phyloP scores from a whole-genome alignment of 92 coral and sea anemone species.

The Pocillopora grandis region DNA sequence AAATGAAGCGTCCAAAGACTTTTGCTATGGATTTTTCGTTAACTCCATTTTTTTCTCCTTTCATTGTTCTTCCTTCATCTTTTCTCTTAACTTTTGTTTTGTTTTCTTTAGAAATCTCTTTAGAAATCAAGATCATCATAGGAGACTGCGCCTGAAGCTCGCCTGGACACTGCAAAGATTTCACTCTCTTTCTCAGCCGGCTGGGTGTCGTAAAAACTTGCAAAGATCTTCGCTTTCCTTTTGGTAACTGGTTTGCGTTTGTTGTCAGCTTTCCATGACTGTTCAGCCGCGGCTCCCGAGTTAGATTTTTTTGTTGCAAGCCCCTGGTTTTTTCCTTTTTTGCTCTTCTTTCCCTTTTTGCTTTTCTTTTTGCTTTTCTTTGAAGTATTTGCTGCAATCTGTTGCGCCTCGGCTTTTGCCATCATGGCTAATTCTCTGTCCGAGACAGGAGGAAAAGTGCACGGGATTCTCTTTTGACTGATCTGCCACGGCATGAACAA shows the following conservation, averaged over 20 bases:
- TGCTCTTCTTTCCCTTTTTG: constrained; percentile 48
- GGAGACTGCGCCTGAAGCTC: constrained; percentile 38
- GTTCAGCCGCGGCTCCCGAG: not conserved
- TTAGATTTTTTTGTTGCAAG: not conserved
- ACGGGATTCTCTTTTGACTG: constrained; percentile 60
- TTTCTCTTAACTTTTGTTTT: too few species aligned
- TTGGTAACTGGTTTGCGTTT: constrained; percentile 14
- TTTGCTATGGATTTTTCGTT: too few species aligned
- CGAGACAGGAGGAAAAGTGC: constrained; percentile 85
- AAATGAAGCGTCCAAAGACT: too few species aligned
- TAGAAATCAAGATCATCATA: constrained; percentile 59
- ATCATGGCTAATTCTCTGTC: constrained; percentile 50
- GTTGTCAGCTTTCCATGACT: not conserved
- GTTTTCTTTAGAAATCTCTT: constrained; percentile 25
- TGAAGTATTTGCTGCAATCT: constrained; percentile 7
- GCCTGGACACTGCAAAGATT: constrained; percentile 40
- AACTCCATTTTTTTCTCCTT: too few species aligned
- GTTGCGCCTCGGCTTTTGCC: constrained; percentile 25
- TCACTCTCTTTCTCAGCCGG: constrained; percentile 42
- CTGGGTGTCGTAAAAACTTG: constrained; percentile 37
- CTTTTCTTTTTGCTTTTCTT: constrained; percentile 42
- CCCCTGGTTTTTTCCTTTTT: constrained; percentile 29
- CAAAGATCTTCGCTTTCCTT: constrained; percentile 9
- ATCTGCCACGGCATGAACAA: constrained; percentile 75
- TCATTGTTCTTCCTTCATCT: too few species aligned